These are phyloP conservation scores for Syndactyla subalaris DNA, from an alignment of 2,797 vertebrate genomes.

Conservation along the genomic window DNA sequence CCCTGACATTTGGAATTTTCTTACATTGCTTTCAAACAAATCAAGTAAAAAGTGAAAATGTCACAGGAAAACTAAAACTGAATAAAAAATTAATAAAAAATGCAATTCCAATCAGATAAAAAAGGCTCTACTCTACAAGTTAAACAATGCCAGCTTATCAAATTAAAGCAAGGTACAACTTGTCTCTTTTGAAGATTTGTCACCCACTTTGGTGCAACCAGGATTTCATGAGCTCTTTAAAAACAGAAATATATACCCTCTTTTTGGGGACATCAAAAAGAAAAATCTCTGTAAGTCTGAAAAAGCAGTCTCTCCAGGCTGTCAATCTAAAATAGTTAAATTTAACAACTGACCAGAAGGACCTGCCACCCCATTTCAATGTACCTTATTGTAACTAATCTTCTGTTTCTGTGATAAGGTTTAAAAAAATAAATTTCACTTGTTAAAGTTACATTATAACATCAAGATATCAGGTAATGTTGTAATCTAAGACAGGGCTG, in stretches of 20 bases:
- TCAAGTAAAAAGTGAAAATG: neutral
- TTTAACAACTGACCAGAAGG: neutral
- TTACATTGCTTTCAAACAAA: neutral
- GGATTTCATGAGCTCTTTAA: neutral
- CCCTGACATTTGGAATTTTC: neutral
- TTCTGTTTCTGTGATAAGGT: neutral
- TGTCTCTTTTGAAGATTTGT: neutral
- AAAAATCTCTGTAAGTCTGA: neutral
- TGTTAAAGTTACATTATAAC: neutral
- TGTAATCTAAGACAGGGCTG: neutral
- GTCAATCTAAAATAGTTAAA: neutral
- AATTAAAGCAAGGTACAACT: neutral
- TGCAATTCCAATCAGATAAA: neutral
- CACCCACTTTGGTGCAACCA: neutral
- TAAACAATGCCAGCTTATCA: neutral
- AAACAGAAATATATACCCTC: neutral
- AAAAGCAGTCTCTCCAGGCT: neutral
- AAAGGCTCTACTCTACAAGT: neutral
- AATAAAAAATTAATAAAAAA: neutral
- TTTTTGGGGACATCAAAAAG: neutral
- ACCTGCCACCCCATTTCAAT: neutral
- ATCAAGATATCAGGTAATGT: neutral
- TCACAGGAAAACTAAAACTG: neutral
- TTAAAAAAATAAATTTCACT: neutral
- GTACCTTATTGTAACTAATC: neutral